phyloP scores from a whole-genome alignment of 2,113 vertebrate genomes.

The Pardalotus punctatus region DNA sequence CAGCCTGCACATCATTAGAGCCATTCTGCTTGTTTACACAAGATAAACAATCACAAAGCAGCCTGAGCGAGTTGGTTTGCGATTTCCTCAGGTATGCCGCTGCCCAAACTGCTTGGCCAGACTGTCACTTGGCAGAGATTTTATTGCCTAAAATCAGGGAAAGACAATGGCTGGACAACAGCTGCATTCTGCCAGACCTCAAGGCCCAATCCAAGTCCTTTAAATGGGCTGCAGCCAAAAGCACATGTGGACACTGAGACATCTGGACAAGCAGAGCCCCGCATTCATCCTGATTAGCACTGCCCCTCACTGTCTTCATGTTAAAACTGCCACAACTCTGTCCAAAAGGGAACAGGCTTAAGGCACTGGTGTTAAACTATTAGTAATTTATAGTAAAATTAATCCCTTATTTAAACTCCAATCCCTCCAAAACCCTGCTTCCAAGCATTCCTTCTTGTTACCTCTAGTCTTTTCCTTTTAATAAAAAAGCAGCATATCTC shows the following conservation, averaged over 20 bases:
- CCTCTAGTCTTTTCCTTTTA: conserved; percentile 41
- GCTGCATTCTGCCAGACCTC: conserved; percentile 13
- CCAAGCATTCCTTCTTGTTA: neutral
- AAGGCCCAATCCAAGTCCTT: neutral
- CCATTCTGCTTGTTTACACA: conserved; percentile 20
- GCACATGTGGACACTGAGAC: neutral
- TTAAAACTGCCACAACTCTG: neutral
- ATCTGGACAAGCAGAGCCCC: neutral
- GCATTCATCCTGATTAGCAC: neutral
- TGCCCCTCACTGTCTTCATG: neutral
- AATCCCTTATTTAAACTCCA: conserved; percentile 17
- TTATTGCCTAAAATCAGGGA: neutral
- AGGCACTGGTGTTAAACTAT: neutral
- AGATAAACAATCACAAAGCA: neutral
- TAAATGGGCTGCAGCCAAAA: neutral
- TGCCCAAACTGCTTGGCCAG: conserved; percentile 25
- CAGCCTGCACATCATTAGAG: neutral
- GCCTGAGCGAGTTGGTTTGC: neutral
- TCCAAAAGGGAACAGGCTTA: neutral
- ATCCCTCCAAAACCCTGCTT: neutral
- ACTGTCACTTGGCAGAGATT: conserved; percentile 10
- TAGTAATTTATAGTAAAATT: conserved; percentile 26
- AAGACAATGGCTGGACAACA: conserved; percentile 14
- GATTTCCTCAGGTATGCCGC: conserved; percentile 8
- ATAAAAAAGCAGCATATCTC: conserved; percentile 41